phyloP scores from a whole-genome alignment of 2,888 invertebrate genomes.

The Tholera decimalis region DNA sequence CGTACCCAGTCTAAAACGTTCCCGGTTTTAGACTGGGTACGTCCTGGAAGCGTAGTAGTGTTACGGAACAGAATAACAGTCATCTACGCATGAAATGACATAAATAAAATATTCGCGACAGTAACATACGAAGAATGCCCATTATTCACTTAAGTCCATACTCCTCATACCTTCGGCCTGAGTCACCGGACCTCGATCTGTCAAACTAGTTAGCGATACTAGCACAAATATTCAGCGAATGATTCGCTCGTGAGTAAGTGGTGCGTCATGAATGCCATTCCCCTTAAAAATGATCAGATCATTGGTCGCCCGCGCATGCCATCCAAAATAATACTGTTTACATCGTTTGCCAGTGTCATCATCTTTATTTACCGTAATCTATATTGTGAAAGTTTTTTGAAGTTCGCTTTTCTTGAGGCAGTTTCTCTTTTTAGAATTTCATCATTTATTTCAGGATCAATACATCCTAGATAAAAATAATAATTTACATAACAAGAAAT shows the following conservation, averaged over 20 bases:
- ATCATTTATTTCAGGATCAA: too few species aligned
- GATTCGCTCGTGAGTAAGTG: slow-evolving; percentile 49
- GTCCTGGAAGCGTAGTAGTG: too few species aligned
- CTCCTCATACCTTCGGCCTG: slow-evolving; percentile 15
- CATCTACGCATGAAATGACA: slow-evolving; percentile 13
- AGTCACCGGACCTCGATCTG: slow-evolving; percentile 46
- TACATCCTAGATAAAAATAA: too few species aligned
- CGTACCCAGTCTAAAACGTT: too few species aligned
- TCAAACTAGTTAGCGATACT: slow-evolving; percentile 47
- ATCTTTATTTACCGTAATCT: slow-evolving; percentile 44
- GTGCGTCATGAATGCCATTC: slow-evolving; percentile 57
- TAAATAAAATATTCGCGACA: slow-evolving; percentile 11
- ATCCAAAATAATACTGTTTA: slow-evolving; percentile 52
- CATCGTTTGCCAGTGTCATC: slow-evolving; percentile 52
- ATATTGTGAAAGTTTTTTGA: slow-evolving; percentile 22
- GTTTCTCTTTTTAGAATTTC: slow-evolving; percentile 10
- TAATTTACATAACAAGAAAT: too few species aligned
- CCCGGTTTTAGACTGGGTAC: too few species aligned
- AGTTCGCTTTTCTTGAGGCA: slow-evolving; percentile 3
- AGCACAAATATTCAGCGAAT: slow-evolving; percentile 41
- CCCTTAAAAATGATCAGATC: slow-evolving; percentile 55
- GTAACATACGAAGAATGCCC: neutral
- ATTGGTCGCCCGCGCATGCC: slow-evolving; percentile 66
- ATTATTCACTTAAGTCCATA: slow-evolving; percentile 18
- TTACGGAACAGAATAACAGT: neutral